Conservation (phyloP, 2,113 vertebrate genomes). For the Nycticorax nycticorax region DNA sequence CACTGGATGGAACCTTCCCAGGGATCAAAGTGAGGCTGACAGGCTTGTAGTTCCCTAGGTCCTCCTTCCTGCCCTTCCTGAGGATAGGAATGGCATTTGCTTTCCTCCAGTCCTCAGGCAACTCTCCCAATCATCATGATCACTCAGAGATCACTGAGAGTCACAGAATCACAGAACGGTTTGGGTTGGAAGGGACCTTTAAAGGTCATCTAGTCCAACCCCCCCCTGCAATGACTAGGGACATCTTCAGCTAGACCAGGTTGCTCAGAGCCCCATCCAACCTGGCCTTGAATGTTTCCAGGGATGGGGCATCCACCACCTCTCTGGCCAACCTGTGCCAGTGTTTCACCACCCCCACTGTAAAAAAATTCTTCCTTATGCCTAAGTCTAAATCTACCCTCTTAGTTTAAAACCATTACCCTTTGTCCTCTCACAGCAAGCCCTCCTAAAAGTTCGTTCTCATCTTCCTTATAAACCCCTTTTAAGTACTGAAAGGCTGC, state of each 20-base stretch:
- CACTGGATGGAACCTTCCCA: not conserved
- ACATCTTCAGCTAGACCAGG: not conserved
- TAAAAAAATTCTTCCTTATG: not conserved
- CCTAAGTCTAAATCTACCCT: not conserved
- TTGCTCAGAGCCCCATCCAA: not conserved
- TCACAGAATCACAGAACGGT: not conserved
- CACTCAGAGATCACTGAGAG: accelerated
- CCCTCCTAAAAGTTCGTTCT: not conserved
- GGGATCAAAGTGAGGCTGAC: not conserved
- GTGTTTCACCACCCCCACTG: not conserved
- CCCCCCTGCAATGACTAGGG: not conserved
- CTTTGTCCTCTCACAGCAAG: not conserved
- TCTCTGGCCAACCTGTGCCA: not conserved
- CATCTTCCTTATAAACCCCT: not conserved
- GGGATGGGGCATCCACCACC: not conserved
- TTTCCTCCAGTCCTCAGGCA: not conserved
- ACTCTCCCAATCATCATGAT: not conserved
- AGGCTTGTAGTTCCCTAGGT: not conserved
- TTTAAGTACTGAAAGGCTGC: not conserved
- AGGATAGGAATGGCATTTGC: not conserved
- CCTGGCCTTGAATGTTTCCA: not conserved
- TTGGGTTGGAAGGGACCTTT: not conserved
- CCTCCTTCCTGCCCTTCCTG: not conserved
- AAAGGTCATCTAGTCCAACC: not conserved
- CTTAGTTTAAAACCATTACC: not conserved